A percentile compares a stretch with the other conserved stretches of the same genome.
phyloP scores from a whole-genome alignment of 2,797 vertebrate genomes.

The Taeniopygia guttata region DNA sequence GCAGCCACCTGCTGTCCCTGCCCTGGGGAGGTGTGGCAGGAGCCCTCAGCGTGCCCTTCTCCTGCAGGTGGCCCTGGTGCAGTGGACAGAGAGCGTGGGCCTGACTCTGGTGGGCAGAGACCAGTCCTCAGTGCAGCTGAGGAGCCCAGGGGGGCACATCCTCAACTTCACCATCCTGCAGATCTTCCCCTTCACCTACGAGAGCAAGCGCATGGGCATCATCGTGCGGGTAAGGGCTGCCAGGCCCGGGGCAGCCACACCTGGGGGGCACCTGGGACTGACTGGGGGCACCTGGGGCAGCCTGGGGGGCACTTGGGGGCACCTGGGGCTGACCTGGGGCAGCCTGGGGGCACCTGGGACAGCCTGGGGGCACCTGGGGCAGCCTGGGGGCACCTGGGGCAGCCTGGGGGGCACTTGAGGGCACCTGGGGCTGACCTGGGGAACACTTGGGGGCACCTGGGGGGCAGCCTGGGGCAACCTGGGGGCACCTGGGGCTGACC shows the following conservation, averaged over 20 bases:
- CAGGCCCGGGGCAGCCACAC: not conserved
- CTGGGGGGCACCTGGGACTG: too few relatives aligned
- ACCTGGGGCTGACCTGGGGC: not conserved
- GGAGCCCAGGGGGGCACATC: slow-evolving; percentile 97
- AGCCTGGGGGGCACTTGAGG: too few relatives aligned
- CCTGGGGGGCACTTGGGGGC: not conserved
- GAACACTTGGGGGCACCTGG: too few relatives aligned
- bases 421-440: not conserved
- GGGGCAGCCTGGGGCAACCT: too few relatives aligned
- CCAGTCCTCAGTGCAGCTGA: slow-evolving; percentile 96
- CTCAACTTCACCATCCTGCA: slow-evolving; percentile 98
- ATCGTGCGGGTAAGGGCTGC: slow-evolving; percentile 76
- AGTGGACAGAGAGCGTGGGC: slow-evolving; percentile 97
- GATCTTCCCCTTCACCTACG: slow-evolving; percentile 97
- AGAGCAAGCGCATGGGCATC: slow-evolving; percentile 98
- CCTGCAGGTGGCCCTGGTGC: slow-evolving; percentile 93
- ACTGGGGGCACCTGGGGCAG: not conserved
- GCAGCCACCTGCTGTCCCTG: not conserved
- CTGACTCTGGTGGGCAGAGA: slow-evolving; percentile 94
- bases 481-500: not conserved
- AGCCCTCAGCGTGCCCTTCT: not conserved
- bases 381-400: not conserved
- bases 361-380: too few relatives aligned
- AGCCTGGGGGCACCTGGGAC: too few relatives aligned
- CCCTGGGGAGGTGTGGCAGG: not conserved